Evolutionary conservation across 2,888 invertebrate species (phyloP), one percentile per base, ranked within the genome.

Genomic region (Trissonchulus latispiculum): DNA sequence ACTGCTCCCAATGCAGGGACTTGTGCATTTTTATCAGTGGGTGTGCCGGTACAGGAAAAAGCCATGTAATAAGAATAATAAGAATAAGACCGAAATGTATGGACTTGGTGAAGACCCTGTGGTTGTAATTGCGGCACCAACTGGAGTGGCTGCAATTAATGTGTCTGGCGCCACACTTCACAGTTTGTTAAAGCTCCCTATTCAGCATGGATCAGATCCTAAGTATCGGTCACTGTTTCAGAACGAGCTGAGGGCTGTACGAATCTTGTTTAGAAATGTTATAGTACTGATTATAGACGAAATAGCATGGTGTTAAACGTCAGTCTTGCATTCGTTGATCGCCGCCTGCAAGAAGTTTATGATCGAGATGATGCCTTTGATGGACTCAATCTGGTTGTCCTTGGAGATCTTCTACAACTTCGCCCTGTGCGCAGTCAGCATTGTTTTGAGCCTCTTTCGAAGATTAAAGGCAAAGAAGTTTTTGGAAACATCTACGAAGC

Each of bases 41-140:
- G 8, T 31, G 29, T 68, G 68, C 68, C 3, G 68, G 68, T 3
- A 68, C 68, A 32, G 68, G 64, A 64, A 64, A 64, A 64, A 64
- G n/a, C 28, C 64, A 28, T 8, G 3, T 64, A 28, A 28, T 64
- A 15, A 23, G 28, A 59, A 23, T 59, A 28, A 23, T 59, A 23
- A 28, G 28, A 59, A 59, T 23, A 59, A 28, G 23, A 23, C 59
- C 23, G 23, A 59, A 23, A 23, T 23, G 59, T 59, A 64, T 3
- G 31, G 3, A 28, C 31, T 59, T 28, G n/a, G 64, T 64, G 3
- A 15, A 64, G 28, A 29, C 28, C 8, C 48, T 48, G 48, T 23
- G 23, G 48, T 48, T 48, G 48, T 23, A 23, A 23, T 48, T 48
- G 48, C 48, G 8, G 48, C 48, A 15, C 48, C 48, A 48, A 48